Evolutionary conservation across 1,140 invertebrate genomes (phyloP).

Genomic region (Globodera rostochiensis): DNA sequence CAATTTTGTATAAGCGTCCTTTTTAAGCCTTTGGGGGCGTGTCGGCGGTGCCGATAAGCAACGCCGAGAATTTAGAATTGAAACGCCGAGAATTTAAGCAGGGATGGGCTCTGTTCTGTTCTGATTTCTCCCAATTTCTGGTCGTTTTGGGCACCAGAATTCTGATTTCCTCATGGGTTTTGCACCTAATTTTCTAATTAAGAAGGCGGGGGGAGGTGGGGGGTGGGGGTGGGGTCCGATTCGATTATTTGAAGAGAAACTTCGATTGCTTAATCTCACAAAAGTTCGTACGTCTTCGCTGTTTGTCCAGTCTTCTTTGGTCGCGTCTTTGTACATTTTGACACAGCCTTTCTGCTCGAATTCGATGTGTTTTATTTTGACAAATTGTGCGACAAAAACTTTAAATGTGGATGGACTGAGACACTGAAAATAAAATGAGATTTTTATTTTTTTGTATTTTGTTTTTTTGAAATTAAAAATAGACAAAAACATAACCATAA

Average conservation of each 20-base stretch:
- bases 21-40: too few relatives aligned
- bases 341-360: background rate
- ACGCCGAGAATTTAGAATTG: too few relatives aligned
- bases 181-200: too few relatives aligned
- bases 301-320: background rate
- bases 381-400: background rate
- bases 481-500: background rate
- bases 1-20: too few relatives aligned
- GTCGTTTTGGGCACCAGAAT: too few relatives aligned
- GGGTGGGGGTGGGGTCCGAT: fast-evolving
- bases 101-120: too few relatives aligned
- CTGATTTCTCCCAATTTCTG: too few relatives aligned
- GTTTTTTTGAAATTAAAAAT: background rate
- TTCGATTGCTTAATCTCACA: fast-evolving
- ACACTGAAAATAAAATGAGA: background rate
- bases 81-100: too few relatives aligned
- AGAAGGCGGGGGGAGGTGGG: fast-evolving
- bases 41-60: too few relatives aligned
- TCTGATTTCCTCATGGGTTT: too few relatives aligned
- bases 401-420: background rate
- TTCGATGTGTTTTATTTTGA: background rate
- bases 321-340: background rate
- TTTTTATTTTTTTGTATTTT: too few relatives aligned
- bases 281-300: background rate
- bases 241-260: too few relatives aligned